Percentiles rank a stretch among this genome's conserved stretches.
These are phyloP conservation scores for Schizothorax lantsangensis DNA, from an alignment of 2,797 vertebrate species.

Conservation along the genomic window DNA sequence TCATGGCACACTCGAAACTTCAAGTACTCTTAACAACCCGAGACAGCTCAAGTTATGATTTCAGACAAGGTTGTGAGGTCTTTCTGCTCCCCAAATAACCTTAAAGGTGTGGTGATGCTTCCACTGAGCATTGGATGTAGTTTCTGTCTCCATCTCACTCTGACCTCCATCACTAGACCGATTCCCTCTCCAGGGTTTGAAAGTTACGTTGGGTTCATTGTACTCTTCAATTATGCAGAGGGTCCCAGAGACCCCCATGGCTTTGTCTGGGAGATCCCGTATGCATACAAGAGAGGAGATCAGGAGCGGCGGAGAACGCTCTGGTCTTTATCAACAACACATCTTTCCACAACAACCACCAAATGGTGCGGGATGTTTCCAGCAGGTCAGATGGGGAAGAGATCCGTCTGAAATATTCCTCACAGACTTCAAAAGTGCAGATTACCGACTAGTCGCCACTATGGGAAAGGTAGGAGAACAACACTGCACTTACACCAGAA, in stretches of 20 bases:
- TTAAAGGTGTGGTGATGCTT: slow-evolving; percentile 1
- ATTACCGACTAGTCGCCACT: background rate
- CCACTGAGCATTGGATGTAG: slow-evolving; percentile 18
- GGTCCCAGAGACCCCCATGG: slow-evolving; percentile 35
- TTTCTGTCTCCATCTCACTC: slow-evolving; percentile 6
- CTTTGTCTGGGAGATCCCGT: slow-evolving; percentile 21
- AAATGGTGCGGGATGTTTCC: background rate
- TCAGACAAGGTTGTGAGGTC: slow-evolving; percentile 18
- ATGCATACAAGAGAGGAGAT: slow-evolving; percentile 28
- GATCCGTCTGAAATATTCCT: slow-evolving; percentile 2
- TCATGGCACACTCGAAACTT: slow-evolving; percentile 58
- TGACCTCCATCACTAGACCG: slow-evolving; percentile 20
- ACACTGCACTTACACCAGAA: slow-evolving; percentile 57
- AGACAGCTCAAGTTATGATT: slow-evolving; percentile 23
- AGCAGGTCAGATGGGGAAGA: slow-evolving; percentile 3
- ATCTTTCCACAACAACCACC: background rate
- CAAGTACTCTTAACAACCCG: slow-evolving; percentile 49
- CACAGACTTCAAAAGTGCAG: slow-evolving; percentile 6
- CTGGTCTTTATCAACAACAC: slow-evolving; percentile 3
- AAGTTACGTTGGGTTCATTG: slow-evolving; percentile 8
- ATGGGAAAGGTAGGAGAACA: slow-evolving; percentile 54
- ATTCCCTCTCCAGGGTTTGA: slow-evolving; percentile 9
- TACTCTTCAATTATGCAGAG: slow-evolving; percentile 43
- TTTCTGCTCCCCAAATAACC: slow-evolving; percentile 14
- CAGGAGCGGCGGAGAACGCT: slow-evolving; percentile 10